Base-by-base conservation (phyloP, 1,140 invertebrate genomes). In the Pemphigus obesinymphae region DNA sequence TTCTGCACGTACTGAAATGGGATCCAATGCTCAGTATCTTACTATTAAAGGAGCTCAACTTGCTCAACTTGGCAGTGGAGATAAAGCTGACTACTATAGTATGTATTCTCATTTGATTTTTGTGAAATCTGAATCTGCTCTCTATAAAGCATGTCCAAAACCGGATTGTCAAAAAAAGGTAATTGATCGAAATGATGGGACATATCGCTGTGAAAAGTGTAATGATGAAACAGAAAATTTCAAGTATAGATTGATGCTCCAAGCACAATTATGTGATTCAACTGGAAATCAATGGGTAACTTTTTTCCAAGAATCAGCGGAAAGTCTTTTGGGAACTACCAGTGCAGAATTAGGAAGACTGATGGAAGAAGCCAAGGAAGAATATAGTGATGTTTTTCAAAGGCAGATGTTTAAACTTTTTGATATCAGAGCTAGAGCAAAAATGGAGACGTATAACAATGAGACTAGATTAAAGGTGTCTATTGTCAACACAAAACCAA, bases 151-250 rank as follows among this genome's bases (percentile, higher is more conserved):
- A 2, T 99, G 97, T 85, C 94, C 96, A 0, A 89, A 90, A 80
- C 90, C 92, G 15, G 90, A 91, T 55, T 99, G 97, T 87, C 97
- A 97, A 85, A 99, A 86, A 99, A 99, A 90, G 89, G 86, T 96
- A 1, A 88, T 97, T 37, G 96, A 98, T 88, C 90, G 93, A 85
- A 91, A 93, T 63, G 96, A 96, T 86, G 95, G 94, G 10, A 89
- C 92, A 84, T 99, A 92, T 86, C 90, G 95, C 83, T 99, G 98
- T 87, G 97, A 99, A 87, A 98, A 98, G 87, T 99, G 97, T 87
- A 90, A 93, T 83, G 89, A 91, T 66, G 94, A 95, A 82, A 95
- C 90, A 86, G 91, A 92, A 0, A 93, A 94, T 84, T 99, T 92
- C 86, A 95, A 94, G 84, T 97, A 95, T 88, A 90, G 96, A 63